These are phyloP conservation scores for Polymixis flavicincta DNA, from an alignment of 2,888 invertebrate species.

Conservation along the genomic window DNA sequence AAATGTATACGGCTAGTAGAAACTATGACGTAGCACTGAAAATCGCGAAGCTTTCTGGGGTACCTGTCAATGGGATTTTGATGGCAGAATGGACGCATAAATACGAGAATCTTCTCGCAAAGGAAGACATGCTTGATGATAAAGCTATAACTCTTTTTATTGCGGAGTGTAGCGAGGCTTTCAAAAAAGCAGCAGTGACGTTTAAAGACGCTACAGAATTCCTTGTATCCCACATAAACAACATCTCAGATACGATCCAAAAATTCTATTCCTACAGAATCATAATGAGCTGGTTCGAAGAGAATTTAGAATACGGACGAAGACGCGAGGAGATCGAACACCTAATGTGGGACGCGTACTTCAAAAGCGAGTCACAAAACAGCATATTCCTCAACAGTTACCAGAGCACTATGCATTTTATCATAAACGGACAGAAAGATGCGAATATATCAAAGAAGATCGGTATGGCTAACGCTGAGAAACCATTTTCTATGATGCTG, in stretches of 20 bases:
- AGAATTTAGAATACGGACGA: slow-evolving; percentile 81
- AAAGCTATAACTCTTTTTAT: slow-evolving; percentile 88
- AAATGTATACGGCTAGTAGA: slow-evolving; percentile 85
- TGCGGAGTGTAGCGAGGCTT: slow-evolving; percentile 91
- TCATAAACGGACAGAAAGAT: slow-evolving; percentile 83
- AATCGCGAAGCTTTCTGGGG: slow-evolving; percentile 88
- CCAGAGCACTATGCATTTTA: slow-evolving; percentile 81
- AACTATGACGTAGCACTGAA: slow-evolving; percentile 91
- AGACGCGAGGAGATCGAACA: slow-evolving; percentile 86
- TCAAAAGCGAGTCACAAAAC: slow-evolving; percentile 76
- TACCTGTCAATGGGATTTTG: slow-evolving; percentile 89
- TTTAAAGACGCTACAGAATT: slow-evolving; percentile 92
- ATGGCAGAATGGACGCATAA: slow-evolving; percentile 90
- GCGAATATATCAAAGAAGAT: slow-evolving; percentile 76
- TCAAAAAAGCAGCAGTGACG: slow-evolving; percentile 91
- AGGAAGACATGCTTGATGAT: slow-evolving; percentile 79
- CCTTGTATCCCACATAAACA: slow-evolving; percentile 90
- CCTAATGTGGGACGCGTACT: slow-evolving; percentile 87
- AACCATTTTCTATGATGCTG: slow-evolving; percentile 81
- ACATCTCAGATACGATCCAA: slow-evolving; percentile 82
- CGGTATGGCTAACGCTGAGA: slow-evolving; percentile 77
- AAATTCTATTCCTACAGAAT: slow-evolving; percentile 90
- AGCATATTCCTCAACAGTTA: slow-evolving; percentile 80
- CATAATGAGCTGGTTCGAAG: slow-evolving; percentile 87
- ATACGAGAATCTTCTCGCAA: slow-evolving; percentile 80